phyloP scores from a whole-genome alignment of 2,888 invertebrate genomes.

The Caenorhabditis sinica region DNA sequence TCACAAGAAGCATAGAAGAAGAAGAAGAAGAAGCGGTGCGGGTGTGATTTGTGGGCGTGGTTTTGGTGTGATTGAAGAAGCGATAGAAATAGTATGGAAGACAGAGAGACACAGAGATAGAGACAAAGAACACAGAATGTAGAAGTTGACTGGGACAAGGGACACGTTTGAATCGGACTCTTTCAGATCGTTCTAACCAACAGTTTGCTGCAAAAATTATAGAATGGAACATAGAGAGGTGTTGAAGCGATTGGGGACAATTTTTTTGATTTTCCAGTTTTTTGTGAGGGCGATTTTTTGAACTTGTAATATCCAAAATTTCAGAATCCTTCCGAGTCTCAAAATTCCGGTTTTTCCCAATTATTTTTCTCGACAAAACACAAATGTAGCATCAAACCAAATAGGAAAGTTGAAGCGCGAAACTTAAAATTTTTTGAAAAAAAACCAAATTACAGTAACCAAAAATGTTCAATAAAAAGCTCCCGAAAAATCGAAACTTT shows the following conservation, averaged over 20 bases:
- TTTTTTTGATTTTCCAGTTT: neutral
- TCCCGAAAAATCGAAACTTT: slow-evolving; percentile 1
- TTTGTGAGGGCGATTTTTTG: too few relatives aligned
- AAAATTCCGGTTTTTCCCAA: too few relatives aligned
- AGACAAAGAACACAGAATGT: slow-evolving; percentile 22
- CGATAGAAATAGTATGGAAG: slow-evolving; percentile 35
- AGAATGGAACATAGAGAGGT: neutral
- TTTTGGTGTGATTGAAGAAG: slow-evolving; percentile 29
- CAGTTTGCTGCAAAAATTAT: slow-evolving; percentile 56
- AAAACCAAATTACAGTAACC: slow-evolving; percentile 4
- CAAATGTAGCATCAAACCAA: slow-evolving; percentile 8
- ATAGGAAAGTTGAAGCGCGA: slow-evolving; percentile 30
- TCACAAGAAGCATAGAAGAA: slow-evolving; percentile 31
- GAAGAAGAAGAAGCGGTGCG: slow-evolving; percentile 57
- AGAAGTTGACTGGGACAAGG: slow-evolving; percentile 22
- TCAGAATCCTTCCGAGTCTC: too few relatives aligned
- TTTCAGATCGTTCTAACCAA: slow-evolving; percentile 63
- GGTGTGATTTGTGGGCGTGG: slow-evolving; percentile 21
- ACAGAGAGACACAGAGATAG: slow-evolving; percentile 31
- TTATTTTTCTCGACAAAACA: neutral
- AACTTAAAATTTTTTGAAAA: slow-evolving; percentile 21
- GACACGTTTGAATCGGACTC: slow-evolving; percentile 1
- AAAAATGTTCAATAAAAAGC: neutral
- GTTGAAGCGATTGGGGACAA: neutral
- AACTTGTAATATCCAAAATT: too few relatives aligned